Evolutionary conservation across 2,113 vertebrate genomes (phyloP), one percentile per base, ranked within the genome.

Genomic region (Nothobranchius furzeri): DNA sequence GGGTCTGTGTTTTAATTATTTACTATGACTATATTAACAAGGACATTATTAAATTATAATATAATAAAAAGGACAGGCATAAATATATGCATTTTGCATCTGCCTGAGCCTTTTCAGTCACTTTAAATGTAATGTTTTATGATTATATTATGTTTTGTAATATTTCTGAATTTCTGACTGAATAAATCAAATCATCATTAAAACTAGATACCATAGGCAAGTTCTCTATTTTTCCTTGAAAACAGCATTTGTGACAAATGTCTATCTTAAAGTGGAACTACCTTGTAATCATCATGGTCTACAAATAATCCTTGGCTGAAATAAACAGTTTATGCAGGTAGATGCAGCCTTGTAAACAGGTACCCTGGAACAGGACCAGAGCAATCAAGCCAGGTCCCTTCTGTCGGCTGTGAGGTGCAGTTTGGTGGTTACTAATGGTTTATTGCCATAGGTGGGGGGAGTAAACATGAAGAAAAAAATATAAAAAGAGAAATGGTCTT

Each of bases 371-470:
- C 35, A 56, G n/a, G 64, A 73, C 64, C 42, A 46, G 46, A 54
- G 56, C 51, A 75, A 77, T 77, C 78, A 73, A 68, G 64, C 53
- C 55, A 68, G 60, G 73, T 51, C 66, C 64, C 75, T 48, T 63
- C 57, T 64, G 56, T 54, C 69, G 66, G 75, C 67, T 61, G 65
- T 60, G 83, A 58, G 75, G 65, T 53, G 56, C 63, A 53, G 36
- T 37, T 64, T 57, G 61, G 67, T 64, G 69, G 74, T 73, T 81
- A 68, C 74, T 76, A 81, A 85, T 77, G 76, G 70, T 60, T 53
- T 47, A 76, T 47, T 71, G 64, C 67, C 51, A 70, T 65, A 74
- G 68, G 80, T 85, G 75, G 82, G 72, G 69, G 73, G 66, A 77
- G 54, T 40, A 73, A 71, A 64, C 1, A 30, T 30, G 30, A 30